Base-by-base conservation (phyloP, 2,888 invertebrate species). In the Phasia obesa region DNA sequence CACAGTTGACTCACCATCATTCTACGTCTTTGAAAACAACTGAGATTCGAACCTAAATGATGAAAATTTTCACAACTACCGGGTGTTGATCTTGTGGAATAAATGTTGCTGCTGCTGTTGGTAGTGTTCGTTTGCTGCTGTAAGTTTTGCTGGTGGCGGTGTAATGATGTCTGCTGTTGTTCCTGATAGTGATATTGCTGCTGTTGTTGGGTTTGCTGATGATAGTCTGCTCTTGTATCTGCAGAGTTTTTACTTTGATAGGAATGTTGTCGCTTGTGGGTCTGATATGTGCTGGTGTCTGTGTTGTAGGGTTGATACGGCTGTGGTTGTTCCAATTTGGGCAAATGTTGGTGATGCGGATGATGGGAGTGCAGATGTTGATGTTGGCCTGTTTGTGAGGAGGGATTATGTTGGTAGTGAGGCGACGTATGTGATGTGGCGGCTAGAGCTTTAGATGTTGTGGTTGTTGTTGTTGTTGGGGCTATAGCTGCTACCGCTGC, bases 1-100 rank as follows among this genome's bases (percentile, higher is more conserved):
- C 91, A 91, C 87, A 91, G 85, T 89, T 91, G 91, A 87, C 91
- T 91, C 86, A 91, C 91, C 91, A 91, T 91, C 90, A 90, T 91
- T 89, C 90, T 91, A 81, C 89, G 89, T 74, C 88, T 88, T 83
- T 89, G 89, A 84, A 90, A 86, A 85, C 85, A 89, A 77, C 88
- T 86, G 84, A 88, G 87, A 86, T 87, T 88, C 85, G 88, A 88
- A 64, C 85, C 84, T 38, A 90, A 88, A 76, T 89, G 88, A 81
- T 89, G 88, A 84, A 88, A 89, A 75, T 89, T 90, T 78, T 89
- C 90, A 84, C 90, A 89, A 83, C 88, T 89, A 55, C 85, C 86
- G 85, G 60, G 70, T 85, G 73, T 86, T 77, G 78, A 87, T 87
- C 86, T 86, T 86, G 62, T 75, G 76, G 81, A 81, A 67, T 2